Evolutionary conservation across 2,113 vertebrate species (phyloP), one percentile per base, ranked within the genome.

Genomic region (Ascaphus truei): DNA sequence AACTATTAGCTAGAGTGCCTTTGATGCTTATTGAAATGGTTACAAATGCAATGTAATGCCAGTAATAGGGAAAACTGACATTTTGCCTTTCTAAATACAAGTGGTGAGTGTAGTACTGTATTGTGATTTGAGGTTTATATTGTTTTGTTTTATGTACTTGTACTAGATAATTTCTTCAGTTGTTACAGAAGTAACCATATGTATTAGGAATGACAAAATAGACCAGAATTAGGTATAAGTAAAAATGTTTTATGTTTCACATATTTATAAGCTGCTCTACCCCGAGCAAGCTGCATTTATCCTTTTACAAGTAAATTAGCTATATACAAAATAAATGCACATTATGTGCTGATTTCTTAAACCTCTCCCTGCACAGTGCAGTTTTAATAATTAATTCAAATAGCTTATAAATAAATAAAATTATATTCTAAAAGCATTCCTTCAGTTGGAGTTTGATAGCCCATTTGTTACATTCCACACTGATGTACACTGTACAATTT

Each of bases 331-430:
- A 87, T 85, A 84, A 84, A 87, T 79, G 86, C 85, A 84, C 83
- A 79, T 73, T 79, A 77, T 81, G 91, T 92, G 90, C 92, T 78
- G 87, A 83, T 78, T 83, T 77, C 34, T 50, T 72, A 76, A 79
- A 87, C 77, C 75, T 82, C 61, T 73, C 76, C 73, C 84, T 84
- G 80, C 85, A 78, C 76, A 72, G 73, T 78, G 81, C 84, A 84
- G 87, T 85, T 86, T 85, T 83, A 84, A 86, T 86, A 25, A 85
- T 92, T 90, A 89, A 89, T 80, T 86, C 82, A 89, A 89, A 86
- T 88, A 89, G 92, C 75, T 83, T 87, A 86, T 86, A 91, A 89
- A 93, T 93, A 95, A 93, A 93, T 89, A 87, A 84, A 84, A 86
- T 85, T 89, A 88, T 85, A 81, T 86, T 79, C 75, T 86, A 89